A percentile compares a stretch with the other conserved stretches of the same genome.
phyloP scores from a whole-genome alignment of 23 tunicate species.

The Ascidia mentula region DNA sequence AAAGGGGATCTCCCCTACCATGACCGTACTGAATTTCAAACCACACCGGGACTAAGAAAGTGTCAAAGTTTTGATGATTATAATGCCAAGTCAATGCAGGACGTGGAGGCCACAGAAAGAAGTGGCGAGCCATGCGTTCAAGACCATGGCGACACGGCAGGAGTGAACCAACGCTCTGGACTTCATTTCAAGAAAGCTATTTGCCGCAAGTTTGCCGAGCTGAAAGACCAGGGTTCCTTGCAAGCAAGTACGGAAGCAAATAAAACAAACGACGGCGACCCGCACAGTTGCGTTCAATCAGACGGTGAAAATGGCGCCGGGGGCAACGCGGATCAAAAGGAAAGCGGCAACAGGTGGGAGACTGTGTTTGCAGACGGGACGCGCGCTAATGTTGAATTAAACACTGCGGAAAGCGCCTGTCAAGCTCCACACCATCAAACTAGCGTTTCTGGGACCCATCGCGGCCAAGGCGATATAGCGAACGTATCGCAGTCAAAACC shows the following conservation, averaged over 20 bases:
- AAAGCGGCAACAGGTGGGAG: neutral
- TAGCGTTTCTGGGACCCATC: no score
- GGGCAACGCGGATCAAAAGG: neutral
- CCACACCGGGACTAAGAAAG: neutral
- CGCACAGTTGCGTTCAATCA: neutral
- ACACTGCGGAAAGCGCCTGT: neutral
- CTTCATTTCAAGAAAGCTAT: constrained; percentile 24
- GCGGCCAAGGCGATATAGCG: neutral
- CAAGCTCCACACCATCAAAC: neutral
- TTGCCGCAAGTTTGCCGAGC: constrained; percentile 26
- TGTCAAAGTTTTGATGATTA: neutral
- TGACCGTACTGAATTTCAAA: neutral
- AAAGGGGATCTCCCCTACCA: neutral
- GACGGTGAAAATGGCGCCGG: constrained; percentile 4
- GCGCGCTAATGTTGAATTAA: no score
- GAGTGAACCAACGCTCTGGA: neutral
- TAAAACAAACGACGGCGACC: neutral
- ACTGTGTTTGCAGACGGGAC: neutral
- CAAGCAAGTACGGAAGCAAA: neutral
- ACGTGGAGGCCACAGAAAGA: neutral
- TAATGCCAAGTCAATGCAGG: neutral
- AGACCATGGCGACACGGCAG: neutral
- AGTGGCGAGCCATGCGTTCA: neutral
- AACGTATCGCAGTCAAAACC: neutral
- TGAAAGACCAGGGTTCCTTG: neutral